Percentiles rank a stretch among this genome's conserved stretches.
Evolutionary conservation across 2,888 invertebrate species (phyloP).

Genomic region (Clistopyga incitator): DNA sequence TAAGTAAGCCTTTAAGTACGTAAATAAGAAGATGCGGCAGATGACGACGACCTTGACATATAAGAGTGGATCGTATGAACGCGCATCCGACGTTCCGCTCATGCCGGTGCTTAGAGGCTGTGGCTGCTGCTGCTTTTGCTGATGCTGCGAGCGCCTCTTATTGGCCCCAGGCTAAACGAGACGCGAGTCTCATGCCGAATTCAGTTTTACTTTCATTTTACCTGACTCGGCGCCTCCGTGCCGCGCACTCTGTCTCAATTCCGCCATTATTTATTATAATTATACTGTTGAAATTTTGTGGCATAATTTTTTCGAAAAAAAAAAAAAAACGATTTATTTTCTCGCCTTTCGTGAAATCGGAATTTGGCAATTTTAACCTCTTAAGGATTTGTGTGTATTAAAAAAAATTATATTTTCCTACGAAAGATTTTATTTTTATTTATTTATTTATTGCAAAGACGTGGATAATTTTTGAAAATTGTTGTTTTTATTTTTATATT

Average conservation of each 20-base stretch:
- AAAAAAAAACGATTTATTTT: too few relatives aligned
- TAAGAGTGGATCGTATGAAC: conserved; percentile 67
- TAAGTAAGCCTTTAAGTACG: conserved; percentile 64
- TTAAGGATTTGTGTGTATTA: background rate
- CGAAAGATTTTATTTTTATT: background rate
- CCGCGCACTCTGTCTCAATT: conserved; percentile 22
- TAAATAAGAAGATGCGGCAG: conserved; percentile 71
- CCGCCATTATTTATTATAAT: conserved; percentile 7
- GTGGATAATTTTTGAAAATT: too few relatives aligned
- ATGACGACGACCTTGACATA: conserved; percentile 79
- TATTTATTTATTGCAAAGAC: background rate
- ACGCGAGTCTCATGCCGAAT: conserved; percentile 74
- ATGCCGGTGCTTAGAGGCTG: conserved; percentile 25
- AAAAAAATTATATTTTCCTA: background rate
- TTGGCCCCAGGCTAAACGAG: conserved; percentile 64
- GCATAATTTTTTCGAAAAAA: background rate
- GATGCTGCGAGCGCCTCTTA: conserved; percentile 22
- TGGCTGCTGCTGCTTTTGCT: conserved; percentile 13
- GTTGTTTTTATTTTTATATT: too few relatives aligned
- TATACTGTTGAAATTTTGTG: background rate
- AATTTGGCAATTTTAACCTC: background rate
- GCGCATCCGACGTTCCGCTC: conserved; percentile 48
- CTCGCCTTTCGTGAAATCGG: background rate
- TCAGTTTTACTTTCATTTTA: conserved; percentile 77
- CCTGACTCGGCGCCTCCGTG: conserved; percentile 9